Evolutionary conservation across 1,140 invertebrate species (phyloP), one percentile per base, ranked within the genome.

Genomic region (Thrips palmi): DNA sequence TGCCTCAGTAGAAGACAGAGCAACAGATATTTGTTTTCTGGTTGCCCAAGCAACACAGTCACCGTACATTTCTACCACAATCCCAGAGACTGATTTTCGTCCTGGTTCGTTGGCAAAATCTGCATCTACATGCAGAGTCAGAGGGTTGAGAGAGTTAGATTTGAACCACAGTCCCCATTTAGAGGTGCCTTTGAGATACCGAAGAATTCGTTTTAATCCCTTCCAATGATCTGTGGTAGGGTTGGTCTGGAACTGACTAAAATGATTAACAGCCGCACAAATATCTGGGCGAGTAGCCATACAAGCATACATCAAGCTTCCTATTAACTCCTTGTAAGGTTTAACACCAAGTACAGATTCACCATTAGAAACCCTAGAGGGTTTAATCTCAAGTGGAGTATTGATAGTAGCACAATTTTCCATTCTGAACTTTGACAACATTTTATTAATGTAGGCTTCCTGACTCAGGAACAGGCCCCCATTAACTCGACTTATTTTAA

Each of bases 1-100:
- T 4, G 59, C 52, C 40, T 66, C 59, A 22, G 58, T 63, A 6
- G 55, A 56, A 6, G 59, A 62, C 22, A 62, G 47, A 18, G 59
- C 54, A 4, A 62, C 56, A 15, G 50, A 48, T 33, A 40, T 36
- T 51, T 65, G 65, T 43, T 60, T 59, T 27, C 48, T 52, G 14
- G 49, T 54, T 28, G 45, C 44, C 62, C 61, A 65, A 17, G 52
- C 46, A 12, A 63, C 39, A 29, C 52, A 37, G 14, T 41, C 53
- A 31, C 48, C 50, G 37, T 39, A 47, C 28, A 55, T 23, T 14
- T 48, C 38, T 43, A 56, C 56, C 6, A 57, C 40, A 43, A 48
- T 53, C 12, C 58, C 57, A 19, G 48, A 47, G 5, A 42, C 53
- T 10, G 54, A 60, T 42, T 52, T 52, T 40, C 58, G 43, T 23